phyloP scores from a whole-genome alignment of 2,888 invertebrate genomes.

The Lysandra bellargus region DNA sequence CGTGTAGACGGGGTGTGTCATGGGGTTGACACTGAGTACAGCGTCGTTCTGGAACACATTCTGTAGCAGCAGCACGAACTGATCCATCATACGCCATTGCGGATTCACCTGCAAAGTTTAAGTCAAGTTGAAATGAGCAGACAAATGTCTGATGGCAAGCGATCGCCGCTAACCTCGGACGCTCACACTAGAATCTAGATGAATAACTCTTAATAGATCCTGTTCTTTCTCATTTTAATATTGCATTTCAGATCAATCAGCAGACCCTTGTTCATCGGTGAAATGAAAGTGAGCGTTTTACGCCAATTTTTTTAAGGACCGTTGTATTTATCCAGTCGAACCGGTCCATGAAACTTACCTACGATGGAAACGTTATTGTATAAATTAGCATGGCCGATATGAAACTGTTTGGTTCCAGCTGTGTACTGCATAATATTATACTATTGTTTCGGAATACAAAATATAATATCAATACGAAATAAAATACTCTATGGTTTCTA shows the following conservation, averaged over 20 bases:
- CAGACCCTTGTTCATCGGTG: too few relatives aligned
- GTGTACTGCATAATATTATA: background rate
- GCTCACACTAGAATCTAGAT: too few relatives aligned
- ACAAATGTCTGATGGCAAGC: background rate
- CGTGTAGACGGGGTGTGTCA: slow-evolving; percentile 75
- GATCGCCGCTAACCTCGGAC: too few relatives aligned
- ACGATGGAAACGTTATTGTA: background rate
- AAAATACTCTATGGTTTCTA: background rate
- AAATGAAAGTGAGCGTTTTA: too few relatives aligned
- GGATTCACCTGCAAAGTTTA: slow-evolving; percentile 68
- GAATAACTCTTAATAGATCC: too few relatives aligned
- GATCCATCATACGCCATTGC: slow-evolving; percentile 77
- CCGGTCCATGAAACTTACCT: background rate
- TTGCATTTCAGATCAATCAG: too few relatives aligned
- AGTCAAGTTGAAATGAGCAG: background rate
- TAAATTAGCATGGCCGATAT: slow-evolving; percentile 14
- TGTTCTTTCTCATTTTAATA: too few relatives aligned
- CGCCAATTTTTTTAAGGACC: too few relatives aligned
- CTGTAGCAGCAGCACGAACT: slow-evolving; percentile 76
- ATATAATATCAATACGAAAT: background rate
- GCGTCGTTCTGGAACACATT: slow-evolving; percentile 71
- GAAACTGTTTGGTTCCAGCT: background rate
- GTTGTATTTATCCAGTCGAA: background rate
- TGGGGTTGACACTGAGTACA: slow-evolving; percentile 70
- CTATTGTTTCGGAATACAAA: background rate